Evolutionary conservation across 2,797 vertebrate species (phyloP).

Genomic region (Gouania willdenowi): DNA sequence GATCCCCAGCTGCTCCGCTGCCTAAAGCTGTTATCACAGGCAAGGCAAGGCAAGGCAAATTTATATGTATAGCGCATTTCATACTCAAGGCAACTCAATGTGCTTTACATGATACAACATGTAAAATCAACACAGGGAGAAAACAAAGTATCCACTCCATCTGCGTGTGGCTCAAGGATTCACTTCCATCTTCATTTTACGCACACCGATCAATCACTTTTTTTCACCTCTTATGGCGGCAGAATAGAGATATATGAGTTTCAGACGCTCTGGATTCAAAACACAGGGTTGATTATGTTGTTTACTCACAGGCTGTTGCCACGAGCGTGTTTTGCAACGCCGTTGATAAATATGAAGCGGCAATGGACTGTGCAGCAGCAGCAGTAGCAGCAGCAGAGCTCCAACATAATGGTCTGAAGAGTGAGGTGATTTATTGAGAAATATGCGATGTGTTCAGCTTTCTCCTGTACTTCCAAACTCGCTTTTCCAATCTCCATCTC

Average conservation of each 20-base stretch:
- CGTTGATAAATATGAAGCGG: conserved; percentile 34
- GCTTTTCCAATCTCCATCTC: conserved; percentile 75
- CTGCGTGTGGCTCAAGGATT: conserved; percentile 25
- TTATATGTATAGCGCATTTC: no score
- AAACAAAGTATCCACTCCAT: conserved; percentile 29
- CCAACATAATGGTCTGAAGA: conserved; percentile 42
- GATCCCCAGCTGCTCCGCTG: conserved; percentile 66
- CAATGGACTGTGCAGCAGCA: conserved; percentile 6
- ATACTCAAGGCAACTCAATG: no score
- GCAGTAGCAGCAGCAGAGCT: conserved; percentile 37
- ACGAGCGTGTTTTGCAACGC: conserved; percentile 32
- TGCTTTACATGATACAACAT: no score
- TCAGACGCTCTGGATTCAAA: conserved; percentile 39
- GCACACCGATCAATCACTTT: conserved; percentile 34
- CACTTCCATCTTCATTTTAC: conserved; percentile 32
- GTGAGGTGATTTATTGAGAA: conserved; percentile 61
- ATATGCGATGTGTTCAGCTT: conserved; percentile 47
- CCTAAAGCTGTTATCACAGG: conserved; percentile 37
- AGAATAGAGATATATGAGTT: conserved; percentile 31
- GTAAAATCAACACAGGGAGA: conserved; percentile 44
- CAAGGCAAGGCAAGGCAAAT: no score
- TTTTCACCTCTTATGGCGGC: conserved; percentile 13
- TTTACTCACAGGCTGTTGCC: conserved; percentile 38
- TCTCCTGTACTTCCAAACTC: conserved; percentile 56
- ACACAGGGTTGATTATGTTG: conserved; percentile 41